Evolutionary conservation across 1,140 invertebrate genomes (phyloP), one percentile per base, ranked within the genome.

Genomic region (Maconellicoccus hirsutus): DNA sequence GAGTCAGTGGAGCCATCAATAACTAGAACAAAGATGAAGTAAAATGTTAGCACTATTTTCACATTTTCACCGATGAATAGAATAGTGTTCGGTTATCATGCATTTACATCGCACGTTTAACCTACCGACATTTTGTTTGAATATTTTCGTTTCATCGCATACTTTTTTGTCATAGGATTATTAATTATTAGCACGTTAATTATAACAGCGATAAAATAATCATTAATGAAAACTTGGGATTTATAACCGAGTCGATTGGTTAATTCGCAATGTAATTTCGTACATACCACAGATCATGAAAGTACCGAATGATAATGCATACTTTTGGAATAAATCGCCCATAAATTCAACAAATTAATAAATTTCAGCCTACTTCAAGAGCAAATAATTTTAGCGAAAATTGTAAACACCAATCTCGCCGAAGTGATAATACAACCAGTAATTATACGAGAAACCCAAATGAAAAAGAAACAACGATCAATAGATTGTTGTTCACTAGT

Each of bases 1-100:
- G 42, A 52, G 42, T 52, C 42, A 52, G 42, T 52, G 42, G 42
- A 52, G 42, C 42, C 42, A 52, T 52, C 42, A 52, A 52, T 52
- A 52, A 52, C 42, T 52, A 52, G 2, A 16, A 52, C 42, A 52
- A 3, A 52, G n/a, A 52, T 3, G 42, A 52, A 52, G n/a, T n/a
- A n/a, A n/a, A n/a, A n/a, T n/a, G n/a, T n/a, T n/a, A n/a, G n/a
- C n/a, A n/a, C n/a, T n/a, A n/a, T n/a, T n/a, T n/a, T n/a, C n/a
- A n/a, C n/a, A 52, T 52, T 19, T 19, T 6, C 42, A 52, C 16
- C 42, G n/a, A 3, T 52, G 16, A 16, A 52, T 52, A 8, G 4
- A 6, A 52, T 19, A 52, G 16, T 14, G 33, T 38, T 8, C 42
- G n/a, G 10, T 19, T 14, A 52, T 8, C n/a, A 4, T 52, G 2